Conservation (phyloP, 2,113 vertebrate species). For the Pomatorhinus ruficollis region DNA sequence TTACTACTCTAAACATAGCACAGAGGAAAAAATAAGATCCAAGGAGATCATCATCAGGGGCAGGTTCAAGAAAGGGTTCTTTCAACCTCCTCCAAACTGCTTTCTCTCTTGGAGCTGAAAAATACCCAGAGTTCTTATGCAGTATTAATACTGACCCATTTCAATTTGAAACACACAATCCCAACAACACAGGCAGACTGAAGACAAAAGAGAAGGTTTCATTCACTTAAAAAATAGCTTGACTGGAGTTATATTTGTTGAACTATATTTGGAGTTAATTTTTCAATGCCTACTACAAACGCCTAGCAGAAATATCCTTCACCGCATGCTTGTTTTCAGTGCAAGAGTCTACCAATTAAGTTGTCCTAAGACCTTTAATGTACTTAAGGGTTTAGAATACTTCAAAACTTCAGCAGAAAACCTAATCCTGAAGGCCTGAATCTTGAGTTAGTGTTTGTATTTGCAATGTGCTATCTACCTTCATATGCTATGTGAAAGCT, state of each 20-base stretch:
- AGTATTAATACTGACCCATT: not conserved
- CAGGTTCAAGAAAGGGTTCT: conserved; percentile 25
- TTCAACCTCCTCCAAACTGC: not conserved
- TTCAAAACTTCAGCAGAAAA: not conserved
- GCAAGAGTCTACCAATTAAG: not conserved
- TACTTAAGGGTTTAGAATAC: not conserved
- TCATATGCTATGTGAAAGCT: not conserved
- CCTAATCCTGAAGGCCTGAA: not conserved
- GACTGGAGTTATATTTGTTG: not conserved
- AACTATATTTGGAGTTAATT: not conserved
- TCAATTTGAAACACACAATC: not conserved
- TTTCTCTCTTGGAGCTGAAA: not conserved
- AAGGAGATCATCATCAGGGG: conserved; percentile 7
- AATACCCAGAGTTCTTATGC: not conserved
- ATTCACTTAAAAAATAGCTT: not conserved
- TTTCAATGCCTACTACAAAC: not conserved
- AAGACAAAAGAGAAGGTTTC: not conserved
- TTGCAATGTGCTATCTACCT: not conserved
- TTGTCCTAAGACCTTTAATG: not conserved
- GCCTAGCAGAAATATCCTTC: not conserved
- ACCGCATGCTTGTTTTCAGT: not conserved
- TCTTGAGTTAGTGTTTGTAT: not conserved
- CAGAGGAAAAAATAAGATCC: conserved; percentile 39
- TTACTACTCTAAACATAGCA: conserved; percentile 49
- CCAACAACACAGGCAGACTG: not conserved